Conservation (phyloP, 2,797 vertebrate genomes). For the Acanthopagrus latus region DNA sequence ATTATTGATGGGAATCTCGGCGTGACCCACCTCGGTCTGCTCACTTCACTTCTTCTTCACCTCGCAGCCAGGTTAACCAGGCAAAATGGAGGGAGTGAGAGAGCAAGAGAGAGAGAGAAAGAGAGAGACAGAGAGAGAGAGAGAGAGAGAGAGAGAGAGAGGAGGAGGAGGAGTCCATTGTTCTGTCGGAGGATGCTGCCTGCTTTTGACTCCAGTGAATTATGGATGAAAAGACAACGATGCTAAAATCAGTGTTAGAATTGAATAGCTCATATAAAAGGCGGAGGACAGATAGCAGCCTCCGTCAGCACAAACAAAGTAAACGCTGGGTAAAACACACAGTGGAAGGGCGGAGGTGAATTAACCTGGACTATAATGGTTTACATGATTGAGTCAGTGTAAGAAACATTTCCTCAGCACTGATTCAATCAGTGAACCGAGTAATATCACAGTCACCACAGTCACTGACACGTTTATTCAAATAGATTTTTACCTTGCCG, state of each 20-base stretch:
- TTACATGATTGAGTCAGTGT: not conserved
- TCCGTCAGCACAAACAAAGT: not conserved
- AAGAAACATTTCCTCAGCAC: not conserved
- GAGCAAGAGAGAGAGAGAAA: slow-evolving; percentile 20
- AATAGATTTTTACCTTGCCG: not conserved
- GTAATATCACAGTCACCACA: not conserved
- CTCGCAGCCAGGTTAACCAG: slow-evolving; percentile 85
- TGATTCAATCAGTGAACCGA: not conserved
- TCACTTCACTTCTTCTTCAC: slow-evolving; percentile 82
- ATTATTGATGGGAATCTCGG: slow-evolving; percentile 90
- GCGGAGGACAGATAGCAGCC: not conserved
- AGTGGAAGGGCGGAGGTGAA: not conserved
- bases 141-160: slow-evolving; percentile 17
- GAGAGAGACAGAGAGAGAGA: slow-evolving; percentile 9
- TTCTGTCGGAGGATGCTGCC: slow-evolving; percentile 59
- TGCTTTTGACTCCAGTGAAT: slow-evolving; percentile 54
- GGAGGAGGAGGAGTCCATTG: slow-evolving; percentile 67
- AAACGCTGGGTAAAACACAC: not conserved
- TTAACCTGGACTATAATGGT: not conserved
- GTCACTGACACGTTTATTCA: not conserved
- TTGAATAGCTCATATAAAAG: slow-evolving; percentile 12
- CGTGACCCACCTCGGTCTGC: slow-evolving; percentile 79
- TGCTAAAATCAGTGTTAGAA: slow-evolving; percentile 41
- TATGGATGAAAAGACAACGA: slow-evolving; percentile 63
- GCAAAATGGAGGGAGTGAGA: slow-evolving; percentile 73